Evolutionary conservation across 2,888 invertebrate genomes (phyloP).

Genomic region (Petrophora chlorosata): DNA sequence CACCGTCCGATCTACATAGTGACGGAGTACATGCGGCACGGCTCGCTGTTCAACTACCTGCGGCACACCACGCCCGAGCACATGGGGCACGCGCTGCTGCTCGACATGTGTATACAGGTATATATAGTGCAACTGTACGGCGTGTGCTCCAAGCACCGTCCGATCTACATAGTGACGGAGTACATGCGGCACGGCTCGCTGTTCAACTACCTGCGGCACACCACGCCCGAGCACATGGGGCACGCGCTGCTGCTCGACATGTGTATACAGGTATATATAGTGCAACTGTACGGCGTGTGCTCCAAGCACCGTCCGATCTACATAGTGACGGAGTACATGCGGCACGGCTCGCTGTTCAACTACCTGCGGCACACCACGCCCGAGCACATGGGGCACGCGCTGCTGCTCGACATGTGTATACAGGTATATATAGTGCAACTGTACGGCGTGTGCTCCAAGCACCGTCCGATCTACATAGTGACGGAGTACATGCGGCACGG

Average conservation of each 20-base stretch:
- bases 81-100: constrained; percentile 90
- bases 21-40: constrained; percentile 98
- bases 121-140: constrained; percentile 95
- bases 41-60: constrained; percentile 94
- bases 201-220: constrained; percentile 93
- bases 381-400: constrained; percentile 90
- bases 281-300: constrained; percentile 71
- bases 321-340: constrained; percentile 98
- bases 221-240: constrained; percentile 90
- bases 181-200: constrained; percentile 97
- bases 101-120: constrained; percentile 97
- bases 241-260: constrained; percentile 94
- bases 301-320: constrained; percentile 97
- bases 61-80: constrained; percentile 91
- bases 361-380: constrained; percentile 92
- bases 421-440: constrained; percentile 85
- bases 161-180: constrained; percentile 98
- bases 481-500: constrained; percentile 98
- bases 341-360: constrained; percentile 94
- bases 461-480: constrained; percentile 97
- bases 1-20: constrained; percentile 98
- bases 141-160: constrained; percentile 96
- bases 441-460: constrained; percentile 88
- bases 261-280: constrained; percentile 90
- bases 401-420: constrained; percentile 96